phyloP scores from a whole-genome alignment of 2,888 invertebrate genomes.

The Nematopogon swammerdamellus region DNA sequence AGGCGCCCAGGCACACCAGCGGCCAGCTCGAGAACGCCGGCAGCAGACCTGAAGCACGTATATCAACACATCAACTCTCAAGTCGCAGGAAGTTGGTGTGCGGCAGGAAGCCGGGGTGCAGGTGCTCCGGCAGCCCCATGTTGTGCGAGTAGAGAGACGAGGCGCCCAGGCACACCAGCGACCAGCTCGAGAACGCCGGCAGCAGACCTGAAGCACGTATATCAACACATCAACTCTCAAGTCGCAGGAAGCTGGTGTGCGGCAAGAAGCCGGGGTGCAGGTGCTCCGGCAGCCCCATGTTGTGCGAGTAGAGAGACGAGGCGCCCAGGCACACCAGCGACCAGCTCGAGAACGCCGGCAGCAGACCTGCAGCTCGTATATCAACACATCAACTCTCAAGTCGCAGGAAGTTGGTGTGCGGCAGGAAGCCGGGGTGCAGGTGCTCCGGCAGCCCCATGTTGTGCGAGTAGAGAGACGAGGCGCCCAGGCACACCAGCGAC shows the following conservation, averaged over 20 bases:
- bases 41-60: slow-evolving; percentile 55
- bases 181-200: slow-evolving; percentile 90
- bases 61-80: no score
- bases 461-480: slow-evolving; percentile 88
- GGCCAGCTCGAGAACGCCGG: slow-evolving; percentile 92
- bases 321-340: slow-evolving; percentile 86
- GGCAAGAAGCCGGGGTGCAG: slow-evolving; percentile 86
- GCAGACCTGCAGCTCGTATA: slow-evolving; percentile 48
- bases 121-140: slow-evolving; percentile 76
- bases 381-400: no score
- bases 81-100: slow-evolving; percentile 86
- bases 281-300: slow-evolving; percentile 77
- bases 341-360: slow-evolving; percentile 91
- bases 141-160: slow-evolving; percentile 89
- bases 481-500: slow-evolving; percentile 87
- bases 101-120: slow-evolving; percentile 85
- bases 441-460: slow-evolving; percentile 79
- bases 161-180: slow-evolving; percentile 84
- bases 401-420: slow-evolving; percentile 84
- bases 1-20: slow-evolving; percentile 84
- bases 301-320: slow-evolving; percentile 87
- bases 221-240: no score
- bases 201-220: slow-evolving; percentile 57
- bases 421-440: slow-evolving; percentile 84
- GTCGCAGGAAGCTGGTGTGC: slow-evolving; percentile 84